These are phyloP conservation scores for Charanyca ferruginea DNA, from an alignment of 2,888 invertebrate genomes.

Conservation along the genomic window DNA sequence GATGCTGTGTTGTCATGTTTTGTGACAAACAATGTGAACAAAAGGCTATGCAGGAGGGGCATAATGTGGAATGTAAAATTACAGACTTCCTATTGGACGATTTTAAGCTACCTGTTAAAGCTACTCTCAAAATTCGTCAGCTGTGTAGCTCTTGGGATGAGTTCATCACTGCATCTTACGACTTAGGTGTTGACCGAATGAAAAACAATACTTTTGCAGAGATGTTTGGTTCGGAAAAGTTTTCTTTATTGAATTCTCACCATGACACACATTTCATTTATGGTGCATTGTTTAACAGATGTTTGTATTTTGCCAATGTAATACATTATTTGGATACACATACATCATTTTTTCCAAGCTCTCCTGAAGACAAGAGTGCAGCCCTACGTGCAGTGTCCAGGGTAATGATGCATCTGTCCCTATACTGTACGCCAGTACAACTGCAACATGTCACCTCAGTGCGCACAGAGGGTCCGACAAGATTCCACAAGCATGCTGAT, in stretches of 20 bases:
- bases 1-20: constrained; percentile 34
- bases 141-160: constrained; percentile 51
- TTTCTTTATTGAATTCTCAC: constrained; percentile 39
- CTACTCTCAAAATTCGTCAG: constrained; percentile 40
- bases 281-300: constrained; percentile 28
- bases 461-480: fast-evolving
- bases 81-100: background rate
- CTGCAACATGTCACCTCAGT: background rate
- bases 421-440: constrained; percentile 34
- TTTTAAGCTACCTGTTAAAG: constrained; percentile 17
- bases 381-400: constrained; percentile 40
- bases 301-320: constrained; percentile 29
- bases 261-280: constrained; percentile 34
- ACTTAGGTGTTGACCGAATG: constrained; percentile 28
- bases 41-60: constrained; percentile 33
- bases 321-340: constrained; percentile 34
- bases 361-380: constrained; percentile 21
- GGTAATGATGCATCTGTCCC: constrained; percentile 41
- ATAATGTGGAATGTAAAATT: constrained; percentile 43
- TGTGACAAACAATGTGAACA: constrained; percentile 38
- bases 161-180: constrained; percentile 44
- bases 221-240: constrained; percentile 40
- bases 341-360: constrained; percentile 40
- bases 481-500: constrained; percentile 2
- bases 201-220: constrained; percentile 23